These are phyloP conservation scores for Lineus longissimus DNA, from an alignment of 1,140 invertebrate genomes.

Conservation along the genomic window DNA sequence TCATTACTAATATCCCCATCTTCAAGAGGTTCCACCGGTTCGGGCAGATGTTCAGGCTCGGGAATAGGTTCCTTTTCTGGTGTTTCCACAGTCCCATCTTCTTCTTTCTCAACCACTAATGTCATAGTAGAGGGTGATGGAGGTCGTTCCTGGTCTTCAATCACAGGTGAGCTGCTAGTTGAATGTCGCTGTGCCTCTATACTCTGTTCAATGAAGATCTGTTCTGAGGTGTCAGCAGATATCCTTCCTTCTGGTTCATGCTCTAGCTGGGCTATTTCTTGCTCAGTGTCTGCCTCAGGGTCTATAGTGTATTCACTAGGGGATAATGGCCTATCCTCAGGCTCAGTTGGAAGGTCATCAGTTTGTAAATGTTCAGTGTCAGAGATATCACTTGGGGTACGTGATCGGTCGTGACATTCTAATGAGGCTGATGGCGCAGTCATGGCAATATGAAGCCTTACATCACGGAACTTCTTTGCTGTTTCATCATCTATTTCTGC, in stretches of 20 bases:
- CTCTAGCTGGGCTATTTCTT: slow-evolving; percentile 3
- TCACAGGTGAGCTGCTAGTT: background rate
- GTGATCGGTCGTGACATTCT: background rate
- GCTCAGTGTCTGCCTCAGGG: slow-evolving; percentile 27
- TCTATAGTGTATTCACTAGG: slow-evolving; percentile 40
- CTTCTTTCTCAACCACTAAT: slow-evolving; percentile 22
- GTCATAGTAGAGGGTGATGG: slow-evolving; percentile 50
- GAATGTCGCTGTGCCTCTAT: slow-evolving; percentile 21
- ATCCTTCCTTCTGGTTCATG: slow-evolving; percentile 33
- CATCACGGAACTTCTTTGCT: too few species aligned
- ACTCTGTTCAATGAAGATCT: slow-evolving; percentile 44
- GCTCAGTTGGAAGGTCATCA: slow-evolving; percentile 9
- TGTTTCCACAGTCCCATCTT: background rate
- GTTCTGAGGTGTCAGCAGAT: slow-evolving; percentile 36
- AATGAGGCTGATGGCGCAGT: too few species aligned
- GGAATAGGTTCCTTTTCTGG: slow-evolving; percentile 1
- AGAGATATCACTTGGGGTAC: background rate
- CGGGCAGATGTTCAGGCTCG: background rate
- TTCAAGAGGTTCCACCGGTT: slow-evolving; percentile 1
- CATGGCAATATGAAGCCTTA: too few species aligned
- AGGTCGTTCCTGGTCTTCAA: slow-evolving; percentile 28
- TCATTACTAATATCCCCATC: too few species aligned
- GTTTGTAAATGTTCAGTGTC: slow-evolving; percentile 4
- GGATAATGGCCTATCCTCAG: slow-evolving; percentile 32
- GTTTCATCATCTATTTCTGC: too few species aligned